Evolutionary conservation across 2,797 vertebrate genomes (phyloP), one percentile per base, ranked within the genome.

Genomic region (Okamejei kenojei): DNA sequence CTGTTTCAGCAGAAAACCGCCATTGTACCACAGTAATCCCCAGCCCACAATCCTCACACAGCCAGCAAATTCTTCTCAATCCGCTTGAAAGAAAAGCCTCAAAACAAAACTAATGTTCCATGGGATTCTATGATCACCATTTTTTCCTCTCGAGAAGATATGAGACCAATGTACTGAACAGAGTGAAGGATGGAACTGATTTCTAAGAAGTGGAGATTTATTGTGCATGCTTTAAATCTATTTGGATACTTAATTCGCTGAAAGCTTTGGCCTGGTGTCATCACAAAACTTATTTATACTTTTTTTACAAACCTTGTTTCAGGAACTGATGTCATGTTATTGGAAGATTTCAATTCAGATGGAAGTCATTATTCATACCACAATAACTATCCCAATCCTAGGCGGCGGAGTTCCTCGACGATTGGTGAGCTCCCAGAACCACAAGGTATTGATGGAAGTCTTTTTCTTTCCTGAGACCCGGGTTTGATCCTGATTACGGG

Each of bases 251-350:
- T 88, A 32, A 32, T 88, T 88, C n/a, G 23, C 32, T 2, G 61
- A 68, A 88, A 35, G 17, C n/a, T 32, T 21, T 32, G 17, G 15
- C 35, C 61, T 88, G n/a, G 7, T 68, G 35, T 88, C 65, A 61
- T 9, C 84, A 78, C 65, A 19, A 10, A 21, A n/a, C 80, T 81
- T 35, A 21, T 79, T 65, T 35, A 79, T 80, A 4, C 21, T 73
- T 17, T 65, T 15, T 90, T 15, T 68, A 7, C 54, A 26, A 61
- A 45, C 58, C 32, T 7, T 93, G n/a, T 94, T 93, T 17, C 94
- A 99, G 99, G 98, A 94, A 99, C 99, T 61, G 99, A 99, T 0
- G 96, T 98, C 95, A 98, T 99, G 98, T 97, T 99, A 93, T 97
- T 99, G 88, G 99, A 99, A 93, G 97, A 98, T 95, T 97, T 96